Evolutionary conservation across 2,797 vertebrate genomes (phyloP).

Genomic region (Presbytis comata): DNA sequence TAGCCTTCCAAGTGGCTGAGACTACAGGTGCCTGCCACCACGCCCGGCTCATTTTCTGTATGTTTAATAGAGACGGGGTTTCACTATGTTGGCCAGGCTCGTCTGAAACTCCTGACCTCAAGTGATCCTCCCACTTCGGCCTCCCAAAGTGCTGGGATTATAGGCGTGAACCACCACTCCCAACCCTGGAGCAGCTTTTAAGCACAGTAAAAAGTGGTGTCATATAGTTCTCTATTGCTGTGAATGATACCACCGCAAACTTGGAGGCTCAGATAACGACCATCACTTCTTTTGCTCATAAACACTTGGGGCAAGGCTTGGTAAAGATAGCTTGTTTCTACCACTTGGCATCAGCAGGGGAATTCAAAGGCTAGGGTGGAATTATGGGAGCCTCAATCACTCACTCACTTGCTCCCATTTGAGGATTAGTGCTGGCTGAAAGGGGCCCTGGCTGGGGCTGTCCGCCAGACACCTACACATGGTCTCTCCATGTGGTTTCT

Average conservation of each 20-base stretch:
- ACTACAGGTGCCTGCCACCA: no score
- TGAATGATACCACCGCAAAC: background rate
- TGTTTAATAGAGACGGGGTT: no score
- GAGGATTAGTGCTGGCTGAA: background rate
- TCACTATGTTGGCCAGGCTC: no score
- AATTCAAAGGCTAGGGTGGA: background rate
- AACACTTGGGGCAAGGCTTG: background rate
- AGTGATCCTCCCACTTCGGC: background rate
- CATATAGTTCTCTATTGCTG: background rate
- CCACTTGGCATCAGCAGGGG: background rate
- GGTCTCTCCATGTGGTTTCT: background rate
- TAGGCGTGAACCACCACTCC: background rate
- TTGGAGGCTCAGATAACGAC: background rate
- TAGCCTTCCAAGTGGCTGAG: no score
- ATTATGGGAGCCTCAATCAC: background rate
- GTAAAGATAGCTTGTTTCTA: background rate
- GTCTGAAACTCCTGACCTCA: background rate
- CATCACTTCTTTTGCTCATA: background rate
- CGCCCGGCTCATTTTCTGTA: no score
- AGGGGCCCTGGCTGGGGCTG: background rate
- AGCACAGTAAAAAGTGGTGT: background rate
- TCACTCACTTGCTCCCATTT: background rate
- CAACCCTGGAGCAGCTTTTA: background rate
- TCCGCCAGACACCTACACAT: background rate
- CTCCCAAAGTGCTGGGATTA: background rate